Base-by-base conservation (phyloP, 2,113 vertebrate genomes). In the Cyrtonyx montezumae region DNA sequence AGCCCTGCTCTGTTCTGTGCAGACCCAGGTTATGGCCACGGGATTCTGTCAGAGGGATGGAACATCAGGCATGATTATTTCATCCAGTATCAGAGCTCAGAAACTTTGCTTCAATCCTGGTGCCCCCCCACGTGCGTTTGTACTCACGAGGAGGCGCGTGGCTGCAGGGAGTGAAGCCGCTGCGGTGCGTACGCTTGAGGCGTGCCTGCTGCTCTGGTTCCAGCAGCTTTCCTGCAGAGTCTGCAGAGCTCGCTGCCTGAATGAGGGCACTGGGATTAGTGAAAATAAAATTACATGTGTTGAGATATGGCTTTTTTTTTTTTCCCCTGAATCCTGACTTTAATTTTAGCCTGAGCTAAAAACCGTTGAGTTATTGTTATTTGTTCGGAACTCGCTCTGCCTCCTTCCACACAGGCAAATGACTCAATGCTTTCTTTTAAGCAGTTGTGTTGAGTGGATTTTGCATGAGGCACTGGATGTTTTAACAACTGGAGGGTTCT, bases 351-450 rank as follows among this genome's bases (percentile, higher is more conserved):
- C 55, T 58, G 53, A 69, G 91, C n/a, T 95, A 88, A 84, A 81
- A 95, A 83, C 73, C 63, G 87, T 25, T 71, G 92, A 77, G 69
- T 94, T 85, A 89, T n/a, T 95, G 95, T 96, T 95, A 79, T 70
- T 96, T 94, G 95, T 94, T 95, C 82, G 56, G 91, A 59, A 12
- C 1, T 1, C 84, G 85, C 22, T 5, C 32, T 84, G 78, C 90
- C 77, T 96, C 81, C 79, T 94, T 97, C 93, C 93, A 79, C 13
- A 11, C 90, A 91, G 95, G 92, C 93, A 97, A 94, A 93, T 86
- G 63, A 93, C 56, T 83, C 71, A 95, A 61, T 91, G 61, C 89
- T 95, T 96, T 88, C 85, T 94, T 95, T 94, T 89, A 90, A 95
- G 86, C n/a, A 32, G 61, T 95, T 94, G 71, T 79, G 82, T 93